These are phyloP conservation scores for Aethes cnicana DNA, from an alignment of 2,888 invertebrate genomes.

Conservation along the genomic window DNA sequence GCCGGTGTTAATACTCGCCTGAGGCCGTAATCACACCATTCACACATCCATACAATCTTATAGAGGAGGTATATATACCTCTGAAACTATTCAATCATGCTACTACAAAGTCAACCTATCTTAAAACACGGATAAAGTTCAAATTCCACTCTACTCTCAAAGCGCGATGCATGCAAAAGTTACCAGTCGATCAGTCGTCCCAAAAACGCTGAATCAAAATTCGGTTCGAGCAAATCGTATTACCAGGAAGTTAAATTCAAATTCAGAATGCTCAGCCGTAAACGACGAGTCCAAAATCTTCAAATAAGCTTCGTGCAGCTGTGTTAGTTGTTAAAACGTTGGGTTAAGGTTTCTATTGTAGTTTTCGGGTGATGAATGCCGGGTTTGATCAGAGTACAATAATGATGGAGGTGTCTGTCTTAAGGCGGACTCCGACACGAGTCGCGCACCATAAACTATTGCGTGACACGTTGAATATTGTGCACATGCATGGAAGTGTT, in stretches of 20 bases:
- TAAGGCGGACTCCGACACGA: conserved; percentile 56
- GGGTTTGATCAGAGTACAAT: conserved; percentile 44
- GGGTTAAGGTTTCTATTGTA: conserved; percentile 11
- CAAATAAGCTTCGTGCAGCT: neutral
- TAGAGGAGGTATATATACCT: too few species aligned
- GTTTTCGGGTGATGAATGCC: conserved; percentile 10
- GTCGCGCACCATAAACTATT: conserved; percentile 48
- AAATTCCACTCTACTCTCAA: too few species aligned
- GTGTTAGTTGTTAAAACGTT: neutral
- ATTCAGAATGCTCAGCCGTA: neutral
- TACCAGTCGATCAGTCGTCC: too few species aligned
- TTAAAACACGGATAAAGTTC: too few species aligned
- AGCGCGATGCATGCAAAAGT: too few species aligned
- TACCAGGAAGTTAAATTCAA: neutral
- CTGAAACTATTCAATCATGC: too few species aligned
- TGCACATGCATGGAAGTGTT: conserved; percentile 26
- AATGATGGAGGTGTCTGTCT: conserved; percentile 60
- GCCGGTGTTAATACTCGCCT: conserved; percentile 20
- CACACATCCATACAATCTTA: conserved; percentile 15
- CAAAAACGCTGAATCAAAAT: too few species aligned
- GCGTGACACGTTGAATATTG: conserved; percentile 43
- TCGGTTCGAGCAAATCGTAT: too few species aligned
- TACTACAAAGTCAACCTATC: too few species aligned
- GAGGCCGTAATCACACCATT: conserved; percentile 17
- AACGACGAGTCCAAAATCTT: neutral